phyloP scores from a whole-genome alignment of 2,888 invertebrate genomes.

The Ariolimax columbianus region DNA sequence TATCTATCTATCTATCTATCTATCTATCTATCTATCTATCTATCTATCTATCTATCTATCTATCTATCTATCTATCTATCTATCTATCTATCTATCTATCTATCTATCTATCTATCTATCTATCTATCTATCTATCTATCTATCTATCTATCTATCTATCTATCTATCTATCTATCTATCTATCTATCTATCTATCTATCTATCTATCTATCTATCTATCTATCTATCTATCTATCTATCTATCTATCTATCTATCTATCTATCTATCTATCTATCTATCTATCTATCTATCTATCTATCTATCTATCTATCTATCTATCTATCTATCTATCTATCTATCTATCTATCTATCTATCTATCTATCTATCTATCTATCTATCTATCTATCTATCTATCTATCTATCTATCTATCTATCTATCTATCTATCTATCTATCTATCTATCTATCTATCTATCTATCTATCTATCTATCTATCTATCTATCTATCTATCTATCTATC shows the following conservation, averaged over 20 bases:
- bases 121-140: slow-evolving; percentile 17
- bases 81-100: slow-evolving; percentile 20
- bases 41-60: slow-evolving; percentile 13
- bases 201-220: slow-evolving; percentile 20
- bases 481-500: slow-evolving; percentile 15
- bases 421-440: neutral
- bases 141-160: slow-evolving; percentile 20
- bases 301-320: neutral
- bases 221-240: slow-evolving; percentile 20
- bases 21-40: slow-evolving; percentile 3
- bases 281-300: neutral
- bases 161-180: slow-evolving; percentile 20
- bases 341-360: too few relatives aligned
- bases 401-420: neutral
- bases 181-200: slow-evolving; percentile 20
- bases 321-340: neutral
- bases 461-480: slow-evolving; percentile 9
- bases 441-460: neutral
- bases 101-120: slow-evolving; percentile 18
- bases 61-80: slow-evolving; percentile 20
- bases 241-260: neutral
- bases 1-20: slow-evolving; percentile 7
- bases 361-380: too few relatives aligned
- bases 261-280: neutral
- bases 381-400: too few relatives aligned